Evolutionary conservation across 2,797 vertebrate species (phyloP).

Genomic region (Aphelocoma californica): DNA sequence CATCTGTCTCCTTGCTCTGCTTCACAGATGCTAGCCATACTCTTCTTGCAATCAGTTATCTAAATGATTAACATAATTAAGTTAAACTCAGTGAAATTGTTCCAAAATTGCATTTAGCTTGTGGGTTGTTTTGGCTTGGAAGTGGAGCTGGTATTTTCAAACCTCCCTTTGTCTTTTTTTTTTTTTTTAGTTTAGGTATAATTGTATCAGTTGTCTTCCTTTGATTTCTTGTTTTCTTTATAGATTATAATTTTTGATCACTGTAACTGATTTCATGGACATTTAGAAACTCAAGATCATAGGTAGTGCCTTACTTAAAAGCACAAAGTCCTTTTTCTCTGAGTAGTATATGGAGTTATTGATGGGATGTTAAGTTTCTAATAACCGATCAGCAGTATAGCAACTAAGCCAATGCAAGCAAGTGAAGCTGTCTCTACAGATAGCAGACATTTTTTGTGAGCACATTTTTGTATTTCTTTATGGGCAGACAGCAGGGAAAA

Average conservation of each 20-base stretch:
- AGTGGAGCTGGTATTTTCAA: neutral
- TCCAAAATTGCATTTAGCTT: neutral
- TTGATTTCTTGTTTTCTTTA: neutral
- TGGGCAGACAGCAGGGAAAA: neutral
- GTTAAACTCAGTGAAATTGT: neutral
- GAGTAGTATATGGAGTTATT: neutral
- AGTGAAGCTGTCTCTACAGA: neutral
- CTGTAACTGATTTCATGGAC: neutral
- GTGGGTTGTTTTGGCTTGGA: neutral
- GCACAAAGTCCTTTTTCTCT: neutral
- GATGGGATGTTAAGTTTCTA: neutral
- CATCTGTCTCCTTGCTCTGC: neutral
- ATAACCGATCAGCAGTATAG: neutral
- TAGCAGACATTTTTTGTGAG: neutral
- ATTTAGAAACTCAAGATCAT: neutral
- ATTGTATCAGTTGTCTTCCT: neutral
- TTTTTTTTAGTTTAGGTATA: neutral
- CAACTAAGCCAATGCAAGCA: neutral
- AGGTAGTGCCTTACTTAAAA: neutral
- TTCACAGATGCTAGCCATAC: neutral
- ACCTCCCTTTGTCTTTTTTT: too few relatives aligned
- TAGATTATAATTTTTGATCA: neutral
- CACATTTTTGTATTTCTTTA: neutral
- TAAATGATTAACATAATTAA: conserved; percentile 20
- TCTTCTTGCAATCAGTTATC: neutral